Base-by-base conservation (phyloP, 2,888 invertebrate genomes). In the Phlogophora meticulosa region DNA sequence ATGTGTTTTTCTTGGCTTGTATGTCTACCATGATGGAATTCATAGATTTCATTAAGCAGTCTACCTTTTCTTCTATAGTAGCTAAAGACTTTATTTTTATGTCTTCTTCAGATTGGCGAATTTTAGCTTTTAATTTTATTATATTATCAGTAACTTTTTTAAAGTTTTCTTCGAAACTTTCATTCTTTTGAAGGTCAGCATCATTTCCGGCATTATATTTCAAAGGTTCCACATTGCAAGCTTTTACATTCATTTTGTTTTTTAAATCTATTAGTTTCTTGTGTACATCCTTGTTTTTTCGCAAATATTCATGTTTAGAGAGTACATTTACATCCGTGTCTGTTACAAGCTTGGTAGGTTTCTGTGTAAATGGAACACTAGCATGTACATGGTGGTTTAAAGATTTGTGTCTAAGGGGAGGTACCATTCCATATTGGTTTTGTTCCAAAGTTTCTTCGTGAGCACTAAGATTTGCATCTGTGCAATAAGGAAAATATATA, bases 1-100 rank as follows among this genome's bases (percentile, higher is more conserved):
- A 0, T 38, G n/a, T n/a, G 36, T 38, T 66, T 58, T 63, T 75
- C 52, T 74, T 85, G 13, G 80, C 40, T 81, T 86, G 89, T 4
- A 90, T 81, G 76, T 92, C 90, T 38, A 46, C 22, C 40, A 92
- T 85, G 48, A 92, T 88, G 4, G 70, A 80, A 72, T 92, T 91
- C 17, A 94, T 83, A 22, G 91, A 88, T 4, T 85, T 69, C 43
- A 92, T 87, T 42, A 94, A 80, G 42, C 22, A 72, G 49, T 93
- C 91, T 28, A 94, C 69, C 80, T 93, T 94, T 4, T 74, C 78
- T 79, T 92, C 92, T 65, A 94, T 90, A 22, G 67, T 86, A 28
- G 70, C 49, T 42, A 92, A 76, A n/a, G 87, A 80, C 53, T 58
- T 72, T 11, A 78, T 32, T 56, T 82, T 84, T 3, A 75, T 57